Evolutionary conservation across 2,113 vertebrate genomes (phyloP).

Genomic region (Mesembrinibis cayennensis): DNA sequence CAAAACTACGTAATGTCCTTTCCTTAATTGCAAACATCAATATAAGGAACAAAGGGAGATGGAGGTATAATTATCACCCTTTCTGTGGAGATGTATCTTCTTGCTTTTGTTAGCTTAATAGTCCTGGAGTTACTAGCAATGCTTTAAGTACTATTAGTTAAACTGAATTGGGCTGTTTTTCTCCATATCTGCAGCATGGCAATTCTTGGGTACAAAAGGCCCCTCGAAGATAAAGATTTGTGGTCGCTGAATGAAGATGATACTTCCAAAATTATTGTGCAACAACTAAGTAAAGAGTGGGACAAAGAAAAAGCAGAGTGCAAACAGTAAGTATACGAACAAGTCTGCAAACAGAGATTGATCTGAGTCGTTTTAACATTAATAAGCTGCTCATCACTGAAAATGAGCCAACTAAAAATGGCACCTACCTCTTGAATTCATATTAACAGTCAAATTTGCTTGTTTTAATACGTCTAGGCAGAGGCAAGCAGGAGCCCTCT

Average conservation of each 20-base stretch:
- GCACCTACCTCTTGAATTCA: neutral
- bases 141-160: neutral
- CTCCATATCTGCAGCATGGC: constrained; percentile 78
- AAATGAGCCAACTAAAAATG: neutral
- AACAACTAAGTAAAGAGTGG: constrained; percentile 85
- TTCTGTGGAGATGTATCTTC: neutral
- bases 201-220: constrained; percentile 88
- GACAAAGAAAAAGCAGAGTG: constrained; percentile 77
- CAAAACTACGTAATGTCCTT: neutral
- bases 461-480: neutral
- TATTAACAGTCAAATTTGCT: neutral
- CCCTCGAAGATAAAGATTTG: constrained; percentile 88
- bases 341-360: neutral
- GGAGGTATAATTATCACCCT: neutral
- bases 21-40: neutral
- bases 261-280: constrained; percentile 79
- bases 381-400: neutral
- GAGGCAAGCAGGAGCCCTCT: neutral
- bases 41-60: neutral
- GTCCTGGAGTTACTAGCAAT: neutral
- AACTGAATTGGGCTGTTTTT: neutral
- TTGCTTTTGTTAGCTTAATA: neutral
- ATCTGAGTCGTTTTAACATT: neutral
- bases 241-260: constrained; percentile 89
- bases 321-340: neutral